A percentile compares a stretch with the other conserved stretches of the same genome.
These are phyloP conservation scores for Eurois occulta DNA, from an alignment of 2,888 invertebrate genomes.

Conservation along the genomic window DNA sequence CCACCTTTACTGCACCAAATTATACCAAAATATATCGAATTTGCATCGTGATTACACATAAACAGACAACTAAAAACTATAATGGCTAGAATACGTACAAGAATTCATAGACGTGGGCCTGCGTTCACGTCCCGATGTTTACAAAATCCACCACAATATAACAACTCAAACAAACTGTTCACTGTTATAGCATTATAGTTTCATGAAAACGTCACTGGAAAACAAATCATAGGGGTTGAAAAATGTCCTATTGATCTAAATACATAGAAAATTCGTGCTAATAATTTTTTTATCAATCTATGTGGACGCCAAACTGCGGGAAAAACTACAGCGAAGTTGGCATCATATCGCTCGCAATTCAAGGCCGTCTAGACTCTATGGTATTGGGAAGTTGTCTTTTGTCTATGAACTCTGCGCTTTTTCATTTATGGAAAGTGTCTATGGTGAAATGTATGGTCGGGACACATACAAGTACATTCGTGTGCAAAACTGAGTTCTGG, in stretches of 20 bases:
- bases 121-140: slow-evolving; percentile 88
- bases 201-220: slow-evolving; percentile 80
- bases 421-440: slow-evolving; percentile 43
- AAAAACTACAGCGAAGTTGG: slow-evolving; percentile 90
- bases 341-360: slow-evolving; percentile 76
- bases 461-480: neutral
- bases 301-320: slow-evolving; percentile 90
- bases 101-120: slow-evolving; percentile 90
- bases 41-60: slow-evolving; percentile 67
- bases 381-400: slow-evolving; percentile 69
- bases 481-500: neutral
- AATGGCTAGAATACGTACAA: slow-evolving; percentile 88
- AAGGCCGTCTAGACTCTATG: slow-evolving; percentile 82
- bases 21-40: slow-evolving; percentile 69
- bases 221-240: slow-evolving; percentile 75
- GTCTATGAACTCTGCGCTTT: slow-evolving; percentile 69
- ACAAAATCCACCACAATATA: slow-evolving; percentile 86
- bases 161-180: slow-evolving; percentile 79
- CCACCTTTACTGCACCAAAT: slow-evolving; percentile 62
- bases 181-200: slow-evolving; percentile 83
- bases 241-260: slow-evolving; percentile 82
- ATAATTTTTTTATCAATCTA: slow-evolving; percentile 84
- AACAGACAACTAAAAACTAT: slow-evolving; percentile 74
- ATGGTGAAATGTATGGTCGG: neutral
- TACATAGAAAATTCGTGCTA: slow-evolving; percentile 85